Conservation (phyloP, 30 jellyfish, hydroid and myxozoan genomes). For the Hydractinia symbiolongicarpus region DNA sequence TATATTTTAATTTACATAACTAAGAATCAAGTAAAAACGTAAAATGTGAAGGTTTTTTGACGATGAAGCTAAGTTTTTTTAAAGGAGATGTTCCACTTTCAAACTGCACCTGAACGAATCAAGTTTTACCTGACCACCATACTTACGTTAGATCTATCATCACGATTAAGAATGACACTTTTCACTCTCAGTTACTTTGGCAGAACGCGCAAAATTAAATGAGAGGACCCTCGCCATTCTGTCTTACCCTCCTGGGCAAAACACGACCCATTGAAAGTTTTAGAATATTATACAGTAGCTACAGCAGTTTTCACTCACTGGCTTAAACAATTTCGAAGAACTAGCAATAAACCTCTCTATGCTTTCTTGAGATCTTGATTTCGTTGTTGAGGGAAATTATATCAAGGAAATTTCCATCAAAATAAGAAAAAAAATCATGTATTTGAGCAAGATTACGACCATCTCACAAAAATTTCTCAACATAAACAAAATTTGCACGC, state of each 20-base stretch:
- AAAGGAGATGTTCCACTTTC: too few relatives aligned
- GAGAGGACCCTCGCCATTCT: too few relatives aligned
- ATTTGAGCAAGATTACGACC: background rate
- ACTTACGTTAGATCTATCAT: background rate
- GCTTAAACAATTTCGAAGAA: background rate
- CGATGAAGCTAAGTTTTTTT: too few relatives aligned
- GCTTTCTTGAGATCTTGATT: slow-evolving; percentile 30
- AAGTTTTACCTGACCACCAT: slow-evolving; percentile 22
- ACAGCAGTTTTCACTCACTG: background rate
- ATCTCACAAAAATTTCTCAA: slow-evolving; percentile 16
- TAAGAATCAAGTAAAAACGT: too few relatives aligned
- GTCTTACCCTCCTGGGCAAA: too few relatives aligned
- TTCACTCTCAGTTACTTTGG: too few relatives aligned
- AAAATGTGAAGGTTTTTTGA: too few relatives aligned
- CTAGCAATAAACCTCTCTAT: slow-evolving; percentile 17
- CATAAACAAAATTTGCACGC: slow-evolving; percentile 17
- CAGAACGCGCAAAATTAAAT: too few relatives aligned
- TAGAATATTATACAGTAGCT: background rate
- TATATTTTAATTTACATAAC: too few relatives aligned
- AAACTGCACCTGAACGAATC: background rate
- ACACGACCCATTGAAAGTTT: too few relatives aligned
- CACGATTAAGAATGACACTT: background rate
- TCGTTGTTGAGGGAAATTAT: slow-evolving; percentile 14
- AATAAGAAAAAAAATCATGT: background rate
- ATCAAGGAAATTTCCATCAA: slow-evolving; percentile 14